A percentile compares a stretch with the other conserved stretches of the same genome.
These are phyloP conservation scores for Eurypyga helias DNA, from an alignment of 2,113 vertebrate species.

Conservation along the genomic window DNA sequence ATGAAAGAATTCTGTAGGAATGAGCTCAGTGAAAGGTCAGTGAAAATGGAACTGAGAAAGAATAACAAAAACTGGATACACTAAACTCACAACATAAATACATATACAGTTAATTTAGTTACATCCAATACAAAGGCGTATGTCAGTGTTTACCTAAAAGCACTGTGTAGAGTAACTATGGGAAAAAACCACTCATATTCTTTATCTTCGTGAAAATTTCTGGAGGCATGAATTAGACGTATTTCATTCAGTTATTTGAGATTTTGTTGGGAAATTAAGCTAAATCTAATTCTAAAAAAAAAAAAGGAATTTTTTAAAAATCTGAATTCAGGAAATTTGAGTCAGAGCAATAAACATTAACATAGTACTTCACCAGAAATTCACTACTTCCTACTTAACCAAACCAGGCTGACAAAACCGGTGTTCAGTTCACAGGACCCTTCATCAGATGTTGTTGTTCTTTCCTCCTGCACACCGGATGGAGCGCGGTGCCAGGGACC, in stretches of 20 bases:
- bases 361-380: neutral
- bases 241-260: neutral
- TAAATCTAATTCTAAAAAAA: neutral
- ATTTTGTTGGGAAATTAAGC: neutral
- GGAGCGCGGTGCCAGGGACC: neutral
- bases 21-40: neutral
- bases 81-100: neutral
- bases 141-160: neutral
- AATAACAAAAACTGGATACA: neutral
- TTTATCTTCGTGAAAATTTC: neutral
- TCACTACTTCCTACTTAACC: neutral
- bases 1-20: neutral
- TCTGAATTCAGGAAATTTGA: neutral
- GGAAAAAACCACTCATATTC: fast-evolving
- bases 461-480: neutral
- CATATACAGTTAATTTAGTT: neutral
- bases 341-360: neutral
- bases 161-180: neutral
- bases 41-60: neutral
- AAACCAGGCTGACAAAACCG: neutral
- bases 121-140: neutral
- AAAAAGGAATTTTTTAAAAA: no score
- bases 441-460: neutral
- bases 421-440: neutral
- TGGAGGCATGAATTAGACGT: neutral